A percentile compares a stretch with the other conserved stretches of the same genome.
These are phyloP conservation scores for Hymenopus coronatus DNA, from an alignment of 2,888 invertebrate species.

Conservation along the genomic window DNA sequence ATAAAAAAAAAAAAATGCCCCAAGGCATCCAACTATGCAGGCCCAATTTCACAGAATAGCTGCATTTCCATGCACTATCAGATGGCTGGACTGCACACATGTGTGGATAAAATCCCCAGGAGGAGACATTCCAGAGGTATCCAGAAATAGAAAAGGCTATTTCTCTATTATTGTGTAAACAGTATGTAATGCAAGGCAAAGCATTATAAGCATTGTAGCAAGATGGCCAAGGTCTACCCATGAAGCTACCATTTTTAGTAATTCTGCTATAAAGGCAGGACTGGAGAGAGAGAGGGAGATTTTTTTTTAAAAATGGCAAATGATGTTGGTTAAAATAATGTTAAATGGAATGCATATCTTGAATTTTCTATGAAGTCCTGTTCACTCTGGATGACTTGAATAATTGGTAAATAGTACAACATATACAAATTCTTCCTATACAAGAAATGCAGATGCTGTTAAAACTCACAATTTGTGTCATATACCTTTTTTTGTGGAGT, in stretches of 20 bases:
- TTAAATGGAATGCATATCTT: too few species aligned
- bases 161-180: constrained; percentile 18
- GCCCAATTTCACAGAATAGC: background rate
- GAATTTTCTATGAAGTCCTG: too few species aligned
- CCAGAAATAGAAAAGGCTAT: constrained; percentile 12
- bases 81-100: background rate
- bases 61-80: background rate
- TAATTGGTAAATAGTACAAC: too few species aligned
- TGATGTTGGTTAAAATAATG: too few species aligned
- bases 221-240: constrained; percentile 11
- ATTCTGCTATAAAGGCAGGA: background rate
- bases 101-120: background rate
- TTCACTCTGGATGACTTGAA: too few species aligned
- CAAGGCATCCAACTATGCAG: background rate
- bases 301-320: too few species aligned
- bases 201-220: background rate
- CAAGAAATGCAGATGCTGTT: too few species aligned
- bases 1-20: too few species aligned
- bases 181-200: background rate
- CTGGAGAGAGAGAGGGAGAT: constrained; percentile 39
- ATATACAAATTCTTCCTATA: too few species aligned
- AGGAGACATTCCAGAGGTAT: background rate
- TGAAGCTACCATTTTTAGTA: constrained; percentile 5
- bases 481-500: too few species aligned
- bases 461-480: too few species aligned